Percentiles rank a stretch among this genome's conserved stretches.
phyloP scores from a whole-genome alignment of 2,797 vertebrate species.

The Meriones psammophilus region DNA sequence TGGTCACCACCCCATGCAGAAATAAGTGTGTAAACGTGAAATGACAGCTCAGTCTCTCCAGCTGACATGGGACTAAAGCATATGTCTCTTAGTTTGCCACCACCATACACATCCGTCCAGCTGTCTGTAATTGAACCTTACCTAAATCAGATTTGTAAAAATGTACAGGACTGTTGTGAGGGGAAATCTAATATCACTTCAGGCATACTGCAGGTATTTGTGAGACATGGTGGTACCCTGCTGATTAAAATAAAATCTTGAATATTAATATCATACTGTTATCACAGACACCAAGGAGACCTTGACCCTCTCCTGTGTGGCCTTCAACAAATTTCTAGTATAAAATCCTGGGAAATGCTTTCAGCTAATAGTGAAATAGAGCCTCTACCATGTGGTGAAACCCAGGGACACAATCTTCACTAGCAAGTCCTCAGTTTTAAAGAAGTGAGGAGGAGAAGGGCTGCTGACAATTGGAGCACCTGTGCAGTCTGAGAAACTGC shows the following conservation, averaged over 20 bases:
- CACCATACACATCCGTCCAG: background rate
- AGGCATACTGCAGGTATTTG: background rate
- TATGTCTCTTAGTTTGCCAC: background rate
- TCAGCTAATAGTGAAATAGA: background rate
- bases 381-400: background rate
- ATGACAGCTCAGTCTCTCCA: background rate
- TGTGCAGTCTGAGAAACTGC: background rate
- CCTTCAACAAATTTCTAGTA: background rate
- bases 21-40: background rate
- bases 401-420: background rate
- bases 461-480: background rate
- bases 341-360: constrained; percentile 43
- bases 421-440: background rate
- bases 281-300: background rate
- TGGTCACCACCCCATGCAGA: background rate
- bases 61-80: background rate
- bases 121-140: constrained; percentile 17
- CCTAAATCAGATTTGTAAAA: constrained; percentile 25
- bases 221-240: background rate
- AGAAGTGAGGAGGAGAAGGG: background rate
- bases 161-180: background rate
- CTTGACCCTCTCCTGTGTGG: background rate
- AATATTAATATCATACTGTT: constrained; percentile 13
- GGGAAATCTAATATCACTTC: background rate
- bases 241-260: constrained; percentile 31